Base-by-base conservation (phyloP, 2,797 vertebrate species). In the Serranus cabrilla region DNA sequence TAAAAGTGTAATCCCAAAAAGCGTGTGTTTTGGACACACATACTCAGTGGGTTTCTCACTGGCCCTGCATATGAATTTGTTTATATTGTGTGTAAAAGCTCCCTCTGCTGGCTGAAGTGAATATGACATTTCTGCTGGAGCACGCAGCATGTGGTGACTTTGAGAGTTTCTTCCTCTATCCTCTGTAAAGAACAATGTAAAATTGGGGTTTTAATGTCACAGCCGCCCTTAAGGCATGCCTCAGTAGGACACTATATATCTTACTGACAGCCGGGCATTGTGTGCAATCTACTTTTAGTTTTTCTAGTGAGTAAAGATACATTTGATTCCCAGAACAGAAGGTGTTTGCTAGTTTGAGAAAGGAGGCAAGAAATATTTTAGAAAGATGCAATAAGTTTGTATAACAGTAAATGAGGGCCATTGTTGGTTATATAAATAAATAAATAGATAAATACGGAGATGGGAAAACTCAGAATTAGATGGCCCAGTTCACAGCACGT, bases 1-100 rank as follows among this genome's bases (percentile, higher is more conserved):
- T 93, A 92, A 85, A 91, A 89, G 55, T 85, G 77, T 90, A 91
- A 91, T 93, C 89, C 90, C 10, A 1, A 62, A 82, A 86, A 84
- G 62, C 59, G 31, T 54, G 63, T 86, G 84, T 86, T 90, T 84
- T 76, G 80, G 84, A 62, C 76, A 82, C 86, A 70, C 65, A 71
- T 21, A 57, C 60, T 80, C 50, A 64, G 65, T 80, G 47, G 31
- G 31, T 78, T 45, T 69, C 76, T 65, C 62, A 40, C 51, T 63
- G 25, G 61, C 71, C 73, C 71, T 73, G 43, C 46, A 39, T 61
- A 25, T 46, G 12, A 31, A 18, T 18, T 5, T 39, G 14, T 65
- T 72, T 42, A 71, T 81, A 50, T 20, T 71, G 45, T 0, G 5
- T 85, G 50, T 69, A 14, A 81, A 83, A 68, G 87, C 85, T 16